A percentile compares a stretch with the other conserved stretches of the same genome.
These are phyloP conservation scores for Diaprepes abbreviatus DNA, from an alignment of 2,888 invertebrate genomes.

Conservation along the genomic window DNA sequence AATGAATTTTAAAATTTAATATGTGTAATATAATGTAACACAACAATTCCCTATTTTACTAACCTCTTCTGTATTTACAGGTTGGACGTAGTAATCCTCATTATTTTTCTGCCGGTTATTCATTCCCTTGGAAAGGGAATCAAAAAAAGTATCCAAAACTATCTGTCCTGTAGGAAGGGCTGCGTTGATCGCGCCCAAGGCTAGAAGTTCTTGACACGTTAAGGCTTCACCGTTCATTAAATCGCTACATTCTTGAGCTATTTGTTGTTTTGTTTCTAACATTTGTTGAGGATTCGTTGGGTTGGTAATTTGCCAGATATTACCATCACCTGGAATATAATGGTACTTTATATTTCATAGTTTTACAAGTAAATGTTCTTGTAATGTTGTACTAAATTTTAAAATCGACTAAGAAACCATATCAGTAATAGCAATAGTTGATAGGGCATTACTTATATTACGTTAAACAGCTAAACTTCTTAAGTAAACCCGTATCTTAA, in stretches of 20 bases:
- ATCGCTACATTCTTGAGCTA: constrained; percentile 71
- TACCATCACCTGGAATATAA: constrained; percentile 72
- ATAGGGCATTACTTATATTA: no score
- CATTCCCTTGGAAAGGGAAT: constrained; percentile 81
- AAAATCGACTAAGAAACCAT: no score
- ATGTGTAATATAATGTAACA: no score
- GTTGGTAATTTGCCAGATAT: constrained; percentile 75
- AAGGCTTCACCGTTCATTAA: constrained; percentile 76
- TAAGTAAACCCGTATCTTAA: no score
- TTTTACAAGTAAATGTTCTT: no score
- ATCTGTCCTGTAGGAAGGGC: constrained; percentile 90
- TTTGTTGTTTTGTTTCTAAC: constrained; percentile 63
- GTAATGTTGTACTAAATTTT: no score
- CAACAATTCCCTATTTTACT: no score
- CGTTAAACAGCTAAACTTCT: no score
- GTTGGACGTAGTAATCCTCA: constrained; percentile 51
- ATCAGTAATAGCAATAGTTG: no score
- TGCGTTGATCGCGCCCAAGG: constrained; percentile 93
- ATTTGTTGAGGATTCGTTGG: constrained; percentile 59
- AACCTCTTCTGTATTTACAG: constrained; percentile 39
- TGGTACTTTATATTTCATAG: no score
- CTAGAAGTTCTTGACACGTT: constrained; percentile 91
- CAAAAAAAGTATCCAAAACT: constrained; percentile 86
- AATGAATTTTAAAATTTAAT: no score
- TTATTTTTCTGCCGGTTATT: constrained; percentile 57